These are phyloP conservation scores for Martes martes DNA, from an alignment of 2,113 vertebrate species.

Conservation along the genomic window DNA sequence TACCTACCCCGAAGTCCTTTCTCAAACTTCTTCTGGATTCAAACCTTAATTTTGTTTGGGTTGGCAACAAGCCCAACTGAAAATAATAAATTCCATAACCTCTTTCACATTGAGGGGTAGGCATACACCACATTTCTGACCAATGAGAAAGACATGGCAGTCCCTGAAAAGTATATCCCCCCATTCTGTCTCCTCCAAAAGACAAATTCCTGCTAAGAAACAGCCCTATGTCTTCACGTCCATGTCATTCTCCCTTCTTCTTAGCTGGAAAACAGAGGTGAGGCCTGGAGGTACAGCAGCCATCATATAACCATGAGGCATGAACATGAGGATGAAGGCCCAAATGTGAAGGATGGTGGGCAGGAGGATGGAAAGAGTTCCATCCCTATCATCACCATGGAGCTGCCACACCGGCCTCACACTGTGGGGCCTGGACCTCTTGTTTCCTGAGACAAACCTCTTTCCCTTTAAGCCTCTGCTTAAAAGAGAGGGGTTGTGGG, in stretches of 20 bases:
- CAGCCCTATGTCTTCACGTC: neutral
- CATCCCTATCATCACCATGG: fast-evolving
- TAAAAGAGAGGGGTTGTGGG: no score
- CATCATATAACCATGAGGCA: neutral
- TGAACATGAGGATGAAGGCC: neutral
- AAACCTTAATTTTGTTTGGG: neutral
- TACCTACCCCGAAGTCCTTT: neutral
- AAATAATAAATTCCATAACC: neutral
- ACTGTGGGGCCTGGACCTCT: neutral
- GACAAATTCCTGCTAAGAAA: neutral
- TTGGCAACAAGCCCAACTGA: neutral
- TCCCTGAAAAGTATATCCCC: neutral
- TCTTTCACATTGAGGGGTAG: neutral
- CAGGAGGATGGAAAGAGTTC: neutral
- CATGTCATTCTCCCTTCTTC: neutral
- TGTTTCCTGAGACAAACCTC: neutral
- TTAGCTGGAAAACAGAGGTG: neutral
- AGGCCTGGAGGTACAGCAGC: neutral
- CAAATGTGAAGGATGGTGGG: neutral
- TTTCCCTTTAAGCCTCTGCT: neutral
- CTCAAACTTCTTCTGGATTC: neutral
- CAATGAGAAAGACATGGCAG: neutral
- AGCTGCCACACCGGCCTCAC: neutral
- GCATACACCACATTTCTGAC: neutral
- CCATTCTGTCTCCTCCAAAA: neutral